Conservation (phyloP, 2,113 vertebrate species). For the Opisthocomus hoazin region DNA sequence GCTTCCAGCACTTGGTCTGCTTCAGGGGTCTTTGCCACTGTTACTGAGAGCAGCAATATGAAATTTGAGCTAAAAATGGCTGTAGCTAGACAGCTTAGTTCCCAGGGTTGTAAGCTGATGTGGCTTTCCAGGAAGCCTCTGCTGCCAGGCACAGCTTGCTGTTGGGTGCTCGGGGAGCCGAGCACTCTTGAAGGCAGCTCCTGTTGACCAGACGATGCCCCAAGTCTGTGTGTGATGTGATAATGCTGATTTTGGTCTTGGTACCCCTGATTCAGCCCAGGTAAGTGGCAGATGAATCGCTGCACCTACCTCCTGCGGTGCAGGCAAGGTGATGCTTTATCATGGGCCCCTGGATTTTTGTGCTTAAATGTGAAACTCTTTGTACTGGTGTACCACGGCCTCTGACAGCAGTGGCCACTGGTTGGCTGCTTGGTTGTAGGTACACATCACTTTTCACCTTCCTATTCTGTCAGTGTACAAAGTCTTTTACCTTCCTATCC, state of each 20-base stretch:
- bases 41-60: background rate
- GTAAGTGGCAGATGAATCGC: background rate
- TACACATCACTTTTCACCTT: background rate
- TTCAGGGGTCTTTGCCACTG: background rate
- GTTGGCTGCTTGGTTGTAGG: background rate
- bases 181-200: fast-evolving
- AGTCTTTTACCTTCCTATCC: background rate
- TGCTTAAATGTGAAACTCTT: background rate
- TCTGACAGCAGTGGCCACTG: background rate
- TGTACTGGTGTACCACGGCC: background rate
- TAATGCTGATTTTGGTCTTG: background rate
- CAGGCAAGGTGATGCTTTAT: background rate
- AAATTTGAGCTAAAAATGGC: background rate
- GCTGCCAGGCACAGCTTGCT: background rate
- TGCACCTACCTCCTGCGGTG: background rate
- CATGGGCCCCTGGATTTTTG: background rate
- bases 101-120: background rate
- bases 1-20: background rate
- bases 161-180: background rate
- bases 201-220: background rate
- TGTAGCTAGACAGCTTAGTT: background rate
- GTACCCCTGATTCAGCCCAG: background rate
- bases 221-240: background rate
- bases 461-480: background rate
- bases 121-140: background rate